Evolutionary conservation across 2,113 vertebrate species (phyloP).

Genomic region (Ailurus styani): DNA sequence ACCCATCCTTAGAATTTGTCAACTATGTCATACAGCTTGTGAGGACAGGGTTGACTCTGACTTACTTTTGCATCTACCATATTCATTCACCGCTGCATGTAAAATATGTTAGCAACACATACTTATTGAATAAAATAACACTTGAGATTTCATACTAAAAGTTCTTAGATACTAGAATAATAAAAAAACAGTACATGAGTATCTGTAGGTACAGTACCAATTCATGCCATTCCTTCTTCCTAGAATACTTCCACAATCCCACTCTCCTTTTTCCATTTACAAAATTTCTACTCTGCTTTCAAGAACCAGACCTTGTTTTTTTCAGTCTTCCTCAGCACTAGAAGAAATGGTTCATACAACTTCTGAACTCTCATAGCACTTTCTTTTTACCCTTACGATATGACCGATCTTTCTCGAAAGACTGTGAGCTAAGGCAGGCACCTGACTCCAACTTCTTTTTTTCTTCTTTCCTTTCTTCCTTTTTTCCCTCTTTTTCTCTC

Average conservation of each 20-base stretch:
- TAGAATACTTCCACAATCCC: not conserved
- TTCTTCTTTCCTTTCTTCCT: not conserved
- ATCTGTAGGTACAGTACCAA: not conserved
- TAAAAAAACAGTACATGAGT: not conserved
- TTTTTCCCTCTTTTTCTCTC: not conserved
- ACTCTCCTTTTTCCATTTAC: not conserved
- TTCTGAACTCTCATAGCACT: not conserved
- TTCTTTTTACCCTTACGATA: not conserved
- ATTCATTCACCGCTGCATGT: not conserved
- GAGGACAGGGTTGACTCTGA: not conserved
- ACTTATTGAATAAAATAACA: conserved; percentile 7
- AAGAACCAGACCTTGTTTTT: not conserved
- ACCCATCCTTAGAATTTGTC: not conserved
- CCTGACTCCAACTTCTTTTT: too few species aligned
- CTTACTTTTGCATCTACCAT: not conserved
- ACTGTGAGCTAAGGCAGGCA: not conserved
- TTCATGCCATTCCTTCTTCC: not conserved
- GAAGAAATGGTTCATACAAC: not conserved
- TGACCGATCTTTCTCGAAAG: not conserved
- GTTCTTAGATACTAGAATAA: not conserved
- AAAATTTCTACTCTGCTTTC: not conserved
- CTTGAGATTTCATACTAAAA: not conserved
- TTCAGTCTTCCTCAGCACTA: not conserved
- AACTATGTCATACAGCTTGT: not conserved
- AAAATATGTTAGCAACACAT: not conserved